Conservation (phyloP, 2,797 vertebrate genomes). For the Alectoris magna region DNA sequence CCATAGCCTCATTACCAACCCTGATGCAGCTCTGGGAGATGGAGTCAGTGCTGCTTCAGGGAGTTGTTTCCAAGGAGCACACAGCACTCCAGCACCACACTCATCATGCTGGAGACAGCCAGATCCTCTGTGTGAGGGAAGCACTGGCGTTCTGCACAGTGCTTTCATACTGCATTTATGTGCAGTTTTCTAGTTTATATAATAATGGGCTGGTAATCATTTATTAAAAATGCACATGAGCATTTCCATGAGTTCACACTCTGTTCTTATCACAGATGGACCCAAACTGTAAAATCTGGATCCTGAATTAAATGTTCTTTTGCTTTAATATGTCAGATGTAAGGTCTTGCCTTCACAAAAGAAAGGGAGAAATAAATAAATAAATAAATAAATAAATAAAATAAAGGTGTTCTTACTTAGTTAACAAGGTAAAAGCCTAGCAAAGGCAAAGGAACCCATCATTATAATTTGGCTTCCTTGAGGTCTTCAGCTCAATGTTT, state of each 20-base stretch:
- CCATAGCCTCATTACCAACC: background rate
- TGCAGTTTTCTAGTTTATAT: background rate
- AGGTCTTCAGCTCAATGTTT: background rate
- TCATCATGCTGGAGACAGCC: background rate
- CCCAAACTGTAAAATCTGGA: conserved; percentile 47
- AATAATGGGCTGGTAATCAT: background rate
- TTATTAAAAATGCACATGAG: conserved; percentile 63
- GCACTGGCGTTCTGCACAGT: background rate
- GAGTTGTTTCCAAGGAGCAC: background rate
- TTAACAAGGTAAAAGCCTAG: background rate
- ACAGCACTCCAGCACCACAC: background rate
- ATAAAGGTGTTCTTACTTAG: background rate
- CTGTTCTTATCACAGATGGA: conserved; percentile 65
- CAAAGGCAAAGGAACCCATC: background rate
- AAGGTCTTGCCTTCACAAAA: background rate
- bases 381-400: no score
- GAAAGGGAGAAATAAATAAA: no score
- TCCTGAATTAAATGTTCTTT: conserved; percentile 55
- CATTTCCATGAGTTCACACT: conserved; percentile 54
- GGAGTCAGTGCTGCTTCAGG: background rate
- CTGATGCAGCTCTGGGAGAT: background rate
- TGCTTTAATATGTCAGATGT: conserved; percentile 25
- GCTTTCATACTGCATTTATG: background rate
- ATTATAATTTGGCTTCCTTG: background rate
- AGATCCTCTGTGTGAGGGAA: background rate